Base-by-base conservation (phyloP, 2,797 vertebrate genomes). In the Lophius americanus region DNA sequence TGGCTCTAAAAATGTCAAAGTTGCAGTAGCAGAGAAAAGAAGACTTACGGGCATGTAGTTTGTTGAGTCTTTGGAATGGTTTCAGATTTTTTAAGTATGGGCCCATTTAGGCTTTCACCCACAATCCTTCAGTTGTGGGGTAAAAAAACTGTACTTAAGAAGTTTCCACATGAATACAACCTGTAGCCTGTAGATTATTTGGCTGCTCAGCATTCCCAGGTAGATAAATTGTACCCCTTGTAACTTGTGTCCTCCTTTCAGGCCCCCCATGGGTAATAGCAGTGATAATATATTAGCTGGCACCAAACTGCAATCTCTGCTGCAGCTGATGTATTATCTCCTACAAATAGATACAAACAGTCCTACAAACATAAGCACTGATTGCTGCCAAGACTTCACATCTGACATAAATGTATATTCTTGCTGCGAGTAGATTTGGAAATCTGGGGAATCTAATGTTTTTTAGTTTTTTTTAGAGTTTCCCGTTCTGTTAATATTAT, bases 201-300 rank as follows among this genome's bases (percentile, higher is more conserved):
- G 57, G 71, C 68, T 73, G 75, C 68, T 67, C 64, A 60, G 72
- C 46, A 64, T 90, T 92, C 70, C 65, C 85, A 91, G 90, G 88
- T 92, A 91, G 76, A 92, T 91, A 82, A 89, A 92, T 88, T 74
- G 56, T 74, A 47, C 56, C 60, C 46, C 61, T 23, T 62, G 66
- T 58, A 59, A 73, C 57, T 39, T 64, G 75, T 65, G 44, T 47
- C 48, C 37, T 7, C 14, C 37, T 76, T 69, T 67, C 53, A 70
- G 66, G 60, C 72, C 70, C 71, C 76, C 69, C 3, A 0, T 53
- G 70, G 64, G 75, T 78, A 68, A 80, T 46, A 9, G 36, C 53
- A 62, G 55, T 69, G 74, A 77, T 84, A 80, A 83, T 76, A 66
- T 76, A 73, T 75, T 70, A 57, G 70, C 63, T 65, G 70, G 51